Conservation (phyloP, 2,888 invertebrate genomes). For the Eupithecia centaureata region DNA sequence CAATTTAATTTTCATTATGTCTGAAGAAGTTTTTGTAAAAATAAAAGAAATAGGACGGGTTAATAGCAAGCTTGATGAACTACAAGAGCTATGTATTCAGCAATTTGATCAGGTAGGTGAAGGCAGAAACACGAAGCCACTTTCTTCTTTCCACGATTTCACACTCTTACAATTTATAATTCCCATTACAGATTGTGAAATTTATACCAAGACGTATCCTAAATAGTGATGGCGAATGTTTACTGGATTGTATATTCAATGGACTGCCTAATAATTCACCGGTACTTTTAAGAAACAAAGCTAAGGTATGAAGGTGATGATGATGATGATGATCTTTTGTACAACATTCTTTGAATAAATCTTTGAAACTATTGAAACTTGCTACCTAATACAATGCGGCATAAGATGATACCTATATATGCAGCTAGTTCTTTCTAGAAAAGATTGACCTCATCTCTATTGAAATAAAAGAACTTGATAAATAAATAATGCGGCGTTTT, state of each 20-base stretch:
- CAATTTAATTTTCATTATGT: conserved; percentile 48
- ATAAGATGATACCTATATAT: too few relatives aligned
- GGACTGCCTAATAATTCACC: conserved; percentile 60
- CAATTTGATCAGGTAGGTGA: conserved; percentile 61
- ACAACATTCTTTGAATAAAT: too few relatives aligned
- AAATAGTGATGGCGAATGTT: conserved; percentile 65
- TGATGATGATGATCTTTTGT: neutral
- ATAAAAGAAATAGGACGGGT: conserved; percentile 66
- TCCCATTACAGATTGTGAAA: conserved; percentile 59
- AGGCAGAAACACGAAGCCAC: neutral
- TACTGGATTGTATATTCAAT: conserved; percentile 68
- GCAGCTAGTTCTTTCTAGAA: too few relatives aligned
- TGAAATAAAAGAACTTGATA: too few relatives aligned
- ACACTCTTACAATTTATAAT: neutral
- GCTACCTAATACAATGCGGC: too few relatives aligned
- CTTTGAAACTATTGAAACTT: too few relatives aligned
- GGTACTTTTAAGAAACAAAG: conserved; percentile 52
- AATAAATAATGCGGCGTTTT: too few relatives aligned
- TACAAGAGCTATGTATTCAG: conserved; percentile 62
- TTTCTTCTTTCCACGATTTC: neutral
- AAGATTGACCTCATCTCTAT: too few relatives aligned
- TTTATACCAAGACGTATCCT: conserved; percentile 63
- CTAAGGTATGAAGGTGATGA: conserved; percentile 57
- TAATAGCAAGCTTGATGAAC: conserved; percentile 62
- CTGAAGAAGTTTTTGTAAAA: conserved; percentile 55